phyloP scores from a whole-genome alignment of 2,797 vertebrate genomes.

The Enteromius radiatus region DNA sequence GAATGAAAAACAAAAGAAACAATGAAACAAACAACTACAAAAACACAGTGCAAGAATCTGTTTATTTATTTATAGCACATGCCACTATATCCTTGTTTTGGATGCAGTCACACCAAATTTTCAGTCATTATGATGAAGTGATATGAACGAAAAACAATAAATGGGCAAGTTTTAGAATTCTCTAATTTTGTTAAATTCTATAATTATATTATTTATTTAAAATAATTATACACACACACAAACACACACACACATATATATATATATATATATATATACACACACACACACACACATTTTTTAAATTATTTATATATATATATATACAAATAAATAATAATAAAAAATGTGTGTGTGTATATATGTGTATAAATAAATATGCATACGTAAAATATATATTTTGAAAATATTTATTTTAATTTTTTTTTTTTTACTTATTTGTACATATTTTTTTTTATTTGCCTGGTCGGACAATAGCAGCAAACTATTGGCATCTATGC shows the following conservation, averaged over 20 bases:
- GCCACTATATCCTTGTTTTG: neutral
- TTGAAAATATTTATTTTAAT: no score
- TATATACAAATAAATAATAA: no score
- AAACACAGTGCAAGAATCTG: neutral
- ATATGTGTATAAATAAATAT: no score
- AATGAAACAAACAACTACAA: no score
- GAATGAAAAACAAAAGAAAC: neutral
- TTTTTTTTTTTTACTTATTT: neutral
- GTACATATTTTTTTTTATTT: neutral
- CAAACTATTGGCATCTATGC: constrained; percentile 62
- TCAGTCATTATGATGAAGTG: neutral
- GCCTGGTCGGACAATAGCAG: constrained; percentile 20
- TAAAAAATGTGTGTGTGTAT: no score
- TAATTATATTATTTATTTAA: neutral
- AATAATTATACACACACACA: no score
- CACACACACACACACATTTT: no score
- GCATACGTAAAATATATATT: no score
- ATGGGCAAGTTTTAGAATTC: neutral
- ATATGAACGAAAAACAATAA: neutral
- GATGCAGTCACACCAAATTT: neutral
- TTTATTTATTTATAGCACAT: neutral
- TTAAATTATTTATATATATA: no score
- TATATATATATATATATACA: no score
- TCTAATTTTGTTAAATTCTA: neutral
- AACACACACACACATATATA: no score